A percentile compares a stretch with the other conserved stretches of the same genome.
phyloP scores from a whole-genome alignment of 2,888 invertebrate genomes.

The Geotrupes spiniger region DNA sequence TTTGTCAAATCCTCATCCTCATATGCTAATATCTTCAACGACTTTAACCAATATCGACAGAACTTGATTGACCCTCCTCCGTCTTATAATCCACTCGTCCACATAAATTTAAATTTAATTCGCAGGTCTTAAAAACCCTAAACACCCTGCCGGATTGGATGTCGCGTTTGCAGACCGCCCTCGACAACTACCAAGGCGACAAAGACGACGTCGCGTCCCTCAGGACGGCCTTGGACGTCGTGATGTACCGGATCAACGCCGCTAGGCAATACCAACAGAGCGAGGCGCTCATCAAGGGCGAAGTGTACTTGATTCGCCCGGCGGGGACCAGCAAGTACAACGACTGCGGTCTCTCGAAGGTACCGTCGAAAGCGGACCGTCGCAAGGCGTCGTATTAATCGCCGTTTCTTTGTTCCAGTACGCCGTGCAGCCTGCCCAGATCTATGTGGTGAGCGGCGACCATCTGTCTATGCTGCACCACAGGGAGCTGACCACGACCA shows the following conservation, averaged over 20 bases:
- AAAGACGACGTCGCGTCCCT: constrained; percentile 31
- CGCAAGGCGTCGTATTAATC: background rate
- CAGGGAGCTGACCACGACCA: constrained; percentile 60
- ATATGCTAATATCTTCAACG: too few relatives aligned
- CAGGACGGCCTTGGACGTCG: constrained; percentile 31
- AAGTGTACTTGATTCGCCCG: constrained; percentile 41
- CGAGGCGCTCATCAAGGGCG: constrained; percentile 37
- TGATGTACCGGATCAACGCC: constrained; percentile 38
- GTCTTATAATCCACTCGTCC: too few relatives aligned
- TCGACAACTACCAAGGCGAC: constrained; percentile 32
- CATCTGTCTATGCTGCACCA: constrained; percentile 69
- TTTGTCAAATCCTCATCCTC: too few relatives aligned
- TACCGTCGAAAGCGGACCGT: constrained; percentile 24
- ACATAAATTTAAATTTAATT: too few relatives aligned
- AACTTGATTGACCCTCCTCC: too few relatives aligned
- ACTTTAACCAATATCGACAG: too few relatives aligned
- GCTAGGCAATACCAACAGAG: constrained; percentile 32
- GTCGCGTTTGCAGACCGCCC: constrained; percentile 32
- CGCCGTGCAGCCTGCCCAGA: constrained; percentile 58
- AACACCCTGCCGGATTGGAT: constrained; percentile 35
- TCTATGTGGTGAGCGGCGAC: constrained; percentile 67
- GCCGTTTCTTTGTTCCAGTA: constrained; percentile 49
- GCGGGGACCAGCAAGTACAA: constrained; percentile 44
- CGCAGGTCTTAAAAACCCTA: constrained; percentile 38
- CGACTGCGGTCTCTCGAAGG: constrained; percentile 42